phyloP scores from a whole-genome alignment of 2,113 vertebrate species.

The Penelope pileata region DNA sequence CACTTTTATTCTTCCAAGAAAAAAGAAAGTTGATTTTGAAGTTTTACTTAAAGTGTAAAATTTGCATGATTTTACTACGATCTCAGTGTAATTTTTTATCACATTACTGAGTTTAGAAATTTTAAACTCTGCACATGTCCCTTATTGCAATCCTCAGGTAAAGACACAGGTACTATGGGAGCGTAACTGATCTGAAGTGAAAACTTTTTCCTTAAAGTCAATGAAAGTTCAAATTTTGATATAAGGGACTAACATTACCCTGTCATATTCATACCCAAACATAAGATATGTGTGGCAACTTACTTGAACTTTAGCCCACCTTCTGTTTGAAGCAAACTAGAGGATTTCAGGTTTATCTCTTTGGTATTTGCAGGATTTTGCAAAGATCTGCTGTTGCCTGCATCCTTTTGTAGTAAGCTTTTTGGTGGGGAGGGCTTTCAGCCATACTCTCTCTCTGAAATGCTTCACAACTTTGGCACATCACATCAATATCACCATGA shows the following conservation, averaged over 20 bases:
- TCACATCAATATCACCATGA: background rate
- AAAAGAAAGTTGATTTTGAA: background rate
- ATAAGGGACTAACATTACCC: background rate
- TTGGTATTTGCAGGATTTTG: background rate
- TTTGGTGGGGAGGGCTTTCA: background rate
- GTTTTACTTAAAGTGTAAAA: background rate
- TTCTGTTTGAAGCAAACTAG: background rate
- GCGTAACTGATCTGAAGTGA: background rate
- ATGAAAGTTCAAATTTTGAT: background rate
- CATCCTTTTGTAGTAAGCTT: background rate
- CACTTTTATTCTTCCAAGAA: too few relatives aligned
- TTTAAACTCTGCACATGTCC: background rate
- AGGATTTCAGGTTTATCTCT: background rate
- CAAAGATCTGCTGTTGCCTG: background rate
- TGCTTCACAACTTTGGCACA: background rate
- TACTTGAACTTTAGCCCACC: background rate
- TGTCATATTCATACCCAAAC: background rate
- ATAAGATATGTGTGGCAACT: background rate
- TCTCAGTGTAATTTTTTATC: background rate
- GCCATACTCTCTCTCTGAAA: background rate
- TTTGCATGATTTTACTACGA: background rate
- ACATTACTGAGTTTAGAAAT: background rate
- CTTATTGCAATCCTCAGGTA: background rate
- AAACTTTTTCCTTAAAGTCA: background rate
- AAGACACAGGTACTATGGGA: background rate